Base-by-base conservation (phyloP, 2,797 vertebrate species). In the Prunella strophiata region DNA sequence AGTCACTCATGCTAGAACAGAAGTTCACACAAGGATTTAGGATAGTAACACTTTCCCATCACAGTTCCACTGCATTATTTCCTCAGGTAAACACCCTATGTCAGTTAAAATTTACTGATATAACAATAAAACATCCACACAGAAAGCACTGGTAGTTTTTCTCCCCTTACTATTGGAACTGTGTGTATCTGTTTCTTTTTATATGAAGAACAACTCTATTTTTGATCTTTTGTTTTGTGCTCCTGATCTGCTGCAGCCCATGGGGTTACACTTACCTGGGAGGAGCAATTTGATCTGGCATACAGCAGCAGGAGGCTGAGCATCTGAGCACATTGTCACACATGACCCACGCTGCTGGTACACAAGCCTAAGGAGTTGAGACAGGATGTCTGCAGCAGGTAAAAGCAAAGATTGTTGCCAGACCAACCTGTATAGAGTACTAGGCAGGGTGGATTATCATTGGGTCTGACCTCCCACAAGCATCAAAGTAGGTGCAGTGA, bases 301-400 rank as follows among this genome's bases (percentile, higher is more conserved):
- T 23, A 52, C 59, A 73, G 9, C 4, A 73, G 32, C 67, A 67
- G 32, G 62, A 81, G 50, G 14, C 51, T 75, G 30, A 77, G 30
- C 43, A 65, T 40, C 61, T 65, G 54, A 81, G n/a, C 47, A 59
- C 19, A 21, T 25, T 51, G 43, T 76, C 43, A 59, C 32, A 19
- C 25, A 6, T 1, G 3, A 48, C 48, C 63, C 40, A 25, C 1
- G 0, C 42, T 73, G 38, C 38, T 91, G 11, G 2, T 20, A 34
- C 11, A 30, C 18, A 63, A 54, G 36, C 13, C 48, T 62, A 36
- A 84, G 36, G 42, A 78, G 21, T 3, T 65, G 66, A 68, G 23
- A 71, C 32, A 13, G 29, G 59, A 40, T 4, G 0, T n/a, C 42
- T 90, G 62, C 29, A 67, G 32, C 26, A 48, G 8, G 26, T n/a